Percentiles rank a stretch among this genome's conserved stretches.
Evolutionary conservation across 2,888 invertebrate genomes (phyloP).

Genomic region (Himalopsyche kuldschensis): DNA sequence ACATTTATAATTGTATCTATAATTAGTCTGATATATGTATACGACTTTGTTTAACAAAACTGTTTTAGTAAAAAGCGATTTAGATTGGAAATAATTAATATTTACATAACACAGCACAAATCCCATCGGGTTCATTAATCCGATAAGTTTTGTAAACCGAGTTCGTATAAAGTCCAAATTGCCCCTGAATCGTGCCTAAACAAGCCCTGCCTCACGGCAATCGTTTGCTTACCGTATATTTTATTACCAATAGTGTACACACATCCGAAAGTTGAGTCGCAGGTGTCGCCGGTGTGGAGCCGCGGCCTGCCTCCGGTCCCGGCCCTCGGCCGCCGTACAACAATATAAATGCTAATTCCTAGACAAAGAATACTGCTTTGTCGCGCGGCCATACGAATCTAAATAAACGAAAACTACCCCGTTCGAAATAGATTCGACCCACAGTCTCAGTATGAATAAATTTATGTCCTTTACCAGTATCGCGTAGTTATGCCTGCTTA

Average conservation of each 20-base stretch:
- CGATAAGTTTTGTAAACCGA: neutral
- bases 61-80: neutral
- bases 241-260: neutral
- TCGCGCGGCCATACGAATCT: constrained; percentile 15
- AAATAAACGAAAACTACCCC: constrained; percentile 20
- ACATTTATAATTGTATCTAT: no score
- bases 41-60: neutral
- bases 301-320: neutral
- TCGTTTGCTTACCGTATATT: neutral
- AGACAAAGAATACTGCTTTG: constrained; percentile 21
- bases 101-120: neutral
- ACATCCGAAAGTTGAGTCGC: neutral
- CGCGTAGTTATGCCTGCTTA: neutral
- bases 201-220: neutral
- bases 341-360: constrained; percentile 29
- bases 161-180: neutral
- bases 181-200: neutral
- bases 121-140: neutral
- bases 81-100: neutral
- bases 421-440: constrained; percentile 1
- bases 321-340: constrained; percentile 9
- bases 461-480: neutral
- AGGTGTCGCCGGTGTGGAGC: constrained; percentile 15
- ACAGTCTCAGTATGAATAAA: neutral
- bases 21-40: neutral